Evolutionary conservation across 2,113 vertebrate genomes (phyloP).

Genomic region (Anguilla japonica): DNA sequence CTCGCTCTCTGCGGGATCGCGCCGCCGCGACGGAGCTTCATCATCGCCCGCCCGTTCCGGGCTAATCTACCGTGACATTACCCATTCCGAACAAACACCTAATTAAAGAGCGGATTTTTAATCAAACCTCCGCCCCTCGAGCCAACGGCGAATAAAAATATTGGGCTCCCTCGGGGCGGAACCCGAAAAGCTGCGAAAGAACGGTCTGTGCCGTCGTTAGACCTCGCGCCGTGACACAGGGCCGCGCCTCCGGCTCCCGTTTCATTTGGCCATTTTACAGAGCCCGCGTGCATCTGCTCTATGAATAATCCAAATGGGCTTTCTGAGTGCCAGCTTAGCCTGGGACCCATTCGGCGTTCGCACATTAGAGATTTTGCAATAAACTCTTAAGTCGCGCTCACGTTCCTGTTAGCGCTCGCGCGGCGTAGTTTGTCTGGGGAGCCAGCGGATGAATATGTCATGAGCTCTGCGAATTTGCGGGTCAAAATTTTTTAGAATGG

Average conservation of each 20-base stretch:
- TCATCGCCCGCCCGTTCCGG: neutral
- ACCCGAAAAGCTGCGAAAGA: neutral
- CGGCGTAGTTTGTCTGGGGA: no score
- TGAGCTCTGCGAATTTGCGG: no score
- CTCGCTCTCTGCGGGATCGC: neutral
- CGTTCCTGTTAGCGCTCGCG: no score
- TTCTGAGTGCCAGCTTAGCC: no score
- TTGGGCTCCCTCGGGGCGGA: neutral
- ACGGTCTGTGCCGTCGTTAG: neutral
- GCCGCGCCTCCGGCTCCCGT: neutral
- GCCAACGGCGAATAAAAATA: neutral
- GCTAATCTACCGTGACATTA: neutral
- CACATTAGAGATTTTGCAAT: neutral
- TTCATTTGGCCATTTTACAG: no score
- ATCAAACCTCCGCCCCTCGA: neutral
- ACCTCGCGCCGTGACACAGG: neutral
- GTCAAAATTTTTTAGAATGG: no score
- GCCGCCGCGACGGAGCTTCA: neutral
- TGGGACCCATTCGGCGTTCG: neutral
- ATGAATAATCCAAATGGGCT: no score
- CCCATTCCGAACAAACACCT: neutral
- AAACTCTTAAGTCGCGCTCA: no score
- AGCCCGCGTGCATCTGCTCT: no score
- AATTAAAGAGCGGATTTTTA: neutral
- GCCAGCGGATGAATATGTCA: no score